Evolutionary conservation across 2,113 vertebrate genomes (phyloP), one percentile per base, ranked within the genome.

Genomic region (Hypocryptadius cinnamomeus): DNA sequence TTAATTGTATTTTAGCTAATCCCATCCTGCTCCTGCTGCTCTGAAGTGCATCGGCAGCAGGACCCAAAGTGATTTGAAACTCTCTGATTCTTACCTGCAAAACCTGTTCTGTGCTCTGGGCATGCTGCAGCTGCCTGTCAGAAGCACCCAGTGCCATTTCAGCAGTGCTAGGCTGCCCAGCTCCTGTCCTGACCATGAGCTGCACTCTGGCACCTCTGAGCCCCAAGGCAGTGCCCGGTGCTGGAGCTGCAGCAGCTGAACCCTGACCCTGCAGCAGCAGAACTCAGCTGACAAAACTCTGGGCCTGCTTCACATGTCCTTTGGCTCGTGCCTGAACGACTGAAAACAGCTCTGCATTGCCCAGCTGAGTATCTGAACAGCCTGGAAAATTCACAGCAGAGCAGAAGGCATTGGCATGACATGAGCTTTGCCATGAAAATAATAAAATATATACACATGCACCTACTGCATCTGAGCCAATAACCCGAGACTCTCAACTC

Each of bases 181-280:
- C 33, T 60, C 2, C 40, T 50, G 56, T 11, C 22, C 56, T 35
- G 35, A 11, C 61, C 5, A 0, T 25, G 53, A 39, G 13, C 48
- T 24, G 30, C 27, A 1, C 44, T 13, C 5, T 1, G 66, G 8
- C 1, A 0, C 4, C n/a, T 15, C 3, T 20, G 57, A 39, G 31
- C 28, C 57, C 44, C 23, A 3, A 6, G 27, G 45, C 50, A 54
- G 2, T 5, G 1, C 30, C 25, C 13, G 0, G 9, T 15, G 53
- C 33, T 80, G 15, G 3, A 11, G 57, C 68, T 65, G 50, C 15
- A 24, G 39, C 44, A 59, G 2, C 39, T 31, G 30, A 57, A 23
- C n/a, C 65, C 56, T 48, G 48, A n/a, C 30, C 44, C 39, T 81
- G 70, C 72, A 18, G 16, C 51, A 20, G 7, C 72, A 65, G 35